These are phyloP conservation scores for Trissolcus japonicus DNA, from an alignment of 2,888 invertebrate genomes.

Conservation along the genomic window DNA sequence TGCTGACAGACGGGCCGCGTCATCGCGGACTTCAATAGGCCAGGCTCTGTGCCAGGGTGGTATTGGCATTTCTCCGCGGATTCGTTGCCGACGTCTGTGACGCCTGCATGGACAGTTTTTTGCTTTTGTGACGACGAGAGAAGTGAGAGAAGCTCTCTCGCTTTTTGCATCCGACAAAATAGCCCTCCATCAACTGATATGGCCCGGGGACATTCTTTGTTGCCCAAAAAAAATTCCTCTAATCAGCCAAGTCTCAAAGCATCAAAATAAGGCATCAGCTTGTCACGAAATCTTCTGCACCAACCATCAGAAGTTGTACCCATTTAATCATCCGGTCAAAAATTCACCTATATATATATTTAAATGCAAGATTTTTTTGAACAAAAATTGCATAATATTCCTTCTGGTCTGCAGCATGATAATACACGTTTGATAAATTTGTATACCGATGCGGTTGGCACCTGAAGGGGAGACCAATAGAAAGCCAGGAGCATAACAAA, in stretches of 20 bases:
- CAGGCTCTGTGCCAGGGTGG: conserved; percentile 61
- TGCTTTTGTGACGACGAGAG: conserved; percentile 36
- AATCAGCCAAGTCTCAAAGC: conserved; percentile 39
- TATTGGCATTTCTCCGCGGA: conserved; percentile 62
- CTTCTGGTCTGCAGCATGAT: background rate
- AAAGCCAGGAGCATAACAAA: conserved; percentile 1
- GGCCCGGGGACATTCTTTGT: conserved; percentile 39
- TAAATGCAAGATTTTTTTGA: no score
- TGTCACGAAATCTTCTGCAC: conserved; percentile 2
- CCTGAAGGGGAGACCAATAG: background rate
- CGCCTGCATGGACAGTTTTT: conserved; percentile 29
- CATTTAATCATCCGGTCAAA: no score
- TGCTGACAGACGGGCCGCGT: conserved; percentile 75
- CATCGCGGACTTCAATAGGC: conserved; percentile 74
- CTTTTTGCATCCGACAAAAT: conserved; percentile 41
- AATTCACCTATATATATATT: no score
- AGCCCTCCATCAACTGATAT: conserved; percentile 40
- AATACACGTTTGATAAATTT: conserved; percentile 1
- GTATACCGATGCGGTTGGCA: background rate
- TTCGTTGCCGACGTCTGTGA: conserved; percentile 45
- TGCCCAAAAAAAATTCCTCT: conserved; percentile 7
- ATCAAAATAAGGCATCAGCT: conserved; percentile 32
- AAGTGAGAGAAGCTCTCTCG: conserved; percentile 33
- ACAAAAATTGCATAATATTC: no score
- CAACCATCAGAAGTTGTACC: no score